Percentiles rank a stretch among this genome's conserved stretches.
Conservation (phyloP, 2,113 vertebrate species). For the Ammodytes marinus region DNA sequence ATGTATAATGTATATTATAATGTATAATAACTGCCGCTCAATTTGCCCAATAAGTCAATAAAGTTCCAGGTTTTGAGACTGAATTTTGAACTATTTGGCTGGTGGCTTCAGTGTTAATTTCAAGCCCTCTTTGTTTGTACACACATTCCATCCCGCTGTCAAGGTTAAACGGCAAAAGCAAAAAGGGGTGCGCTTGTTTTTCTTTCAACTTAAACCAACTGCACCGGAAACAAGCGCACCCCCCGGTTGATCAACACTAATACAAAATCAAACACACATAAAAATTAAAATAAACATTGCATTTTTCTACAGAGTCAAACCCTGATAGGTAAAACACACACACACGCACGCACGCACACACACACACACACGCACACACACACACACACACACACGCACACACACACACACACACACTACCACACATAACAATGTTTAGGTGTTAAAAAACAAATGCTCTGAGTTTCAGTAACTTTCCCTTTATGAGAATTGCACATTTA, state of each 20-base stretch:
- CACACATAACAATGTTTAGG: no score
- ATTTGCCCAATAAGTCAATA: not conserved
- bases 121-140: slow-evolving; percentile 40
- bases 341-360: not conserved
- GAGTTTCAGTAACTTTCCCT: slow-evolving; percentile 40
- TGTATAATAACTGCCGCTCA: no score
- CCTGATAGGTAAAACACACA: slow-evolving; percentile 54
- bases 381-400: slow-evolving; percentile 8
- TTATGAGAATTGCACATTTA: slow-evolving; percentile 66
- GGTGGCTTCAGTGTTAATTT: slow-evolving; percentile 10
- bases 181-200: slow-evolving; percentile 18
- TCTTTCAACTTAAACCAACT: not conserved
- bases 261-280: slow-evolving; percentile 17
- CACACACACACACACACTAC: slow-evolving; percentile 9
- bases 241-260: slow-evolving; percentile 7
- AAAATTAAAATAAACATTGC: slow-evolving; percentile 31
- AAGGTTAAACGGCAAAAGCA: slow-evolving; percentile 42
- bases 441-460: not conserved
- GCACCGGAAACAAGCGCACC: slow-evolving; percentile 49
- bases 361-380: no score
- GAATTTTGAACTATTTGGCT: not conserved
- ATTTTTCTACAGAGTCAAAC: slow-evolving; percentile 43
- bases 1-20: no score
- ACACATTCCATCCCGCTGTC: slow-evolving; percentile 72
- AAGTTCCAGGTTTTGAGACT: not conserved